Evolutionary conservation across 1,140 invertebrate genomes (phyloP), one percentile per base, ranked within the genome.

Genomic region (Eubasilissa regina): DNA sequence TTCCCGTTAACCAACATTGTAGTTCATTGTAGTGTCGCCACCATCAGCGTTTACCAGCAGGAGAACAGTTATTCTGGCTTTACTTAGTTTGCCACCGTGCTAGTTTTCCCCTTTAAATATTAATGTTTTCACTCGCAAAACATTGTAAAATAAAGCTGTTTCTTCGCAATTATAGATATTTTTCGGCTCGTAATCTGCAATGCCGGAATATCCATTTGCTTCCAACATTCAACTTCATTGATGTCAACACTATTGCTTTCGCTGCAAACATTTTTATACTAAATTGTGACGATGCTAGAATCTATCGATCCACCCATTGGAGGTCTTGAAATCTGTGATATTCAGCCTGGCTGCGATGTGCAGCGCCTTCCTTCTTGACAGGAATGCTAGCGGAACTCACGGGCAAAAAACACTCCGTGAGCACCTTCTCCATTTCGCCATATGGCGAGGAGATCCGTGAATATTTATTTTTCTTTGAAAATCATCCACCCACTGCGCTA

Each of bases 241-340:
- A 25, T 12, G 13, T 55, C 53, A 7, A 56, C 72, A 44, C 72
- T 75, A 10, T n/a, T 51, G 1, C 11, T n/a, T 75, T 75, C 53
- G 0, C 55, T 25, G 11, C 47, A 75, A 35, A 58, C 17, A 15
- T 51, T 44, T 44, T 17, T 77, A 78, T 1, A 70, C 60, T 7
- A 78, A 47, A 56, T 68, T 70, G 43, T 78, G 64, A 3, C 76
- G 17, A 15, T 70, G 70, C 19, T 78, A 70, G 25, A 78, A 78
- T 11, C 75, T 10, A 51, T 77, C 75, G 11, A 64, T 77, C 48
- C 76, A 72, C 13, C 76, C 64, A 55, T 78, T 78, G 21, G 76
- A 78, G 3, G 45, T 64, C 9, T 44, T 78, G 15, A 78, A 78
- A 10, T 47, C 60, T 35, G 44, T 4, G n/a, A 77, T 77, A 4